phyloP scores from a whole-genome alignment of 2,797 vertebrate species.

The Phrynocephalus vlangalii region DNA sequence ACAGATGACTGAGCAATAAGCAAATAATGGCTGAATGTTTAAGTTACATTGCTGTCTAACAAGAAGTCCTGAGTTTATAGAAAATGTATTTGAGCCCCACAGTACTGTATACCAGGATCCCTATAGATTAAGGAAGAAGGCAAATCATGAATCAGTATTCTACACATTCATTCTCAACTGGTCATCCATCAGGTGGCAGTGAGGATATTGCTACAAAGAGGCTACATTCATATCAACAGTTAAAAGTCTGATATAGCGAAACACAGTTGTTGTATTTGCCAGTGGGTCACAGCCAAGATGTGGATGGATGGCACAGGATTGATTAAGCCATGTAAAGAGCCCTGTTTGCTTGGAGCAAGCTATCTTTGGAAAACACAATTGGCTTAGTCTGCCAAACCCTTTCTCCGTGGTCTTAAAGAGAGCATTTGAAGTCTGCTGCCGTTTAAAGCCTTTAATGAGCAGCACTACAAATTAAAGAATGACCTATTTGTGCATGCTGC shows the following conservation, averaged over 20 bases:
- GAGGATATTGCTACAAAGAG: background rate
- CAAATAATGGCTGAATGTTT: background rate
- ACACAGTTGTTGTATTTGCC: background rate
- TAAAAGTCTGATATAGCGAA: background rate
- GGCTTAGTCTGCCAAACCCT: background rate
- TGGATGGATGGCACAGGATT: background rate
- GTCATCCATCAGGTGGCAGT: background rate
- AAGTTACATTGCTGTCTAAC: no score
- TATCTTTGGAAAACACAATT: background rate
- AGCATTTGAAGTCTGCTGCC: background rate
- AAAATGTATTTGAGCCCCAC: background rate
- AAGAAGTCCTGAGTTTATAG: no score
- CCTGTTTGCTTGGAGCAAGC: background rate
- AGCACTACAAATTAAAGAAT: background rate
- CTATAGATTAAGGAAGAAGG: background rate
- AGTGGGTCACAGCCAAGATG: background rate
- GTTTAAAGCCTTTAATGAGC: constrained; percentile 9
- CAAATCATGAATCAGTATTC: background rate
- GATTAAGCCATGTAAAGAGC: background rate
- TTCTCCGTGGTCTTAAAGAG: background rate
- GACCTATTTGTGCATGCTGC: background rate
- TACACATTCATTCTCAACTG: background rate
- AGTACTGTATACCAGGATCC: constrained; percentile 15
- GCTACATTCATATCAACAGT: background rate
- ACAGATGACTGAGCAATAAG: background rate